These are phyloP conservation scores for Griposia aprilina DNA, from an alignment of 2,888 invertebrate species.

Conservation along the genomic window DNA sequence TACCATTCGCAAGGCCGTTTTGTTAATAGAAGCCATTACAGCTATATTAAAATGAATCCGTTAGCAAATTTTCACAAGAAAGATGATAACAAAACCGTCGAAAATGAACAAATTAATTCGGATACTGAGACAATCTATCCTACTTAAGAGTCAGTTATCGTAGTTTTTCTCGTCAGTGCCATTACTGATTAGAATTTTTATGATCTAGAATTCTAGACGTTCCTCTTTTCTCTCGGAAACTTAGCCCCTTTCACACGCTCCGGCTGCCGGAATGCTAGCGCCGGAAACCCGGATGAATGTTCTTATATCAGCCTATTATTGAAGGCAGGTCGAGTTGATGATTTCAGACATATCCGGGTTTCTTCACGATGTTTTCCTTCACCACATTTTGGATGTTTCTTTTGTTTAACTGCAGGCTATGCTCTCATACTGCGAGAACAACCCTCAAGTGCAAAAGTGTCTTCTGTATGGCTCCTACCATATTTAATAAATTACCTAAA, in stretches of 20 bases:
- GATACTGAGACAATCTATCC: constrained; percentile 14
- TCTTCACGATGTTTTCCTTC: no score
- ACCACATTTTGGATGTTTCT: no score
- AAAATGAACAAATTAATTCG: constrained; percentile 8
- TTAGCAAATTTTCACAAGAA: not conserved
- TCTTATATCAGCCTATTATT: no score
- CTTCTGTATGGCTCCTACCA: no score
- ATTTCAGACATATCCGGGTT: no score
- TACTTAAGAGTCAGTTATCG: constrained; percentile 27
- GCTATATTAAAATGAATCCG: constrained; percentile 2
- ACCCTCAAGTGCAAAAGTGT: no score
- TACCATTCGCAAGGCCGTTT: not conserved
- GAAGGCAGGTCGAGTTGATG: no score
- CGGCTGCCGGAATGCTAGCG: not conserved
- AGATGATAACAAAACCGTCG: constrained; percentile 8
- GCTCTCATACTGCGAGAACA: no score
- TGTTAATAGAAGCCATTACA: not conserved
- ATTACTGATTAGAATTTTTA: constrained; percentile 17
- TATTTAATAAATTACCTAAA: no score
- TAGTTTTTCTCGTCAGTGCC: constrained; percentile 14
- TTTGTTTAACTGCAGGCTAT: no score
- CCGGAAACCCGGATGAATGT: not conserved
- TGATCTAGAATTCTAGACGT: not conserved
- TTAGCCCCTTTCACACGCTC: not conserved
- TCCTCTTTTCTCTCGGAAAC: not conserved